Percentiles rank a stretch among this genome's conserved stretches.
Evolutionary conservation across 2,113 vertebrate species (phyloP).

Genomic region (Gymnorhina tibicen): DNA sequence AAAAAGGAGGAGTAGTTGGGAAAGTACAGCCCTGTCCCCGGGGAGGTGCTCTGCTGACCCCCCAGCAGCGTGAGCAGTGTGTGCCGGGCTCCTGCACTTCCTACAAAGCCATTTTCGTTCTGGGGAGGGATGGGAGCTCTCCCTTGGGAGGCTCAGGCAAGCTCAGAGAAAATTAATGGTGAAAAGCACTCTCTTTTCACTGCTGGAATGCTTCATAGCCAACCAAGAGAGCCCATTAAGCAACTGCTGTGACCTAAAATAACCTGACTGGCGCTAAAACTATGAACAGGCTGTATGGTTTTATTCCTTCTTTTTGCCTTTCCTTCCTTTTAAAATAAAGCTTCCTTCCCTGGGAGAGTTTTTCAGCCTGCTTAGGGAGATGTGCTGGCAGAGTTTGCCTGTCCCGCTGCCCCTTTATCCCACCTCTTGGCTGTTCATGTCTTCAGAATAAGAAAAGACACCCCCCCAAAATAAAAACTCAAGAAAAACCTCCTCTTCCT

Average conservation of each 20-base stretch:
- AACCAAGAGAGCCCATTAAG: slow-evolving; percentile 2
- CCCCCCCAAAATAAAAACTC: not conserved
- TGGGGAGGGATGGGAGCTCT: not conserved
- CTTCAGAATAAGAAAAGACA: not conserved
- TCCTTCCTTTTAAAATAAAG: not conserved
- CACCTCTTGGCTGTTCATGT: not conserved
- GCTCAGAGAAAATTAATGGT: slow-evolving; percentile 16
- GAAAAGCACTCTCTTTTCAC: slow-evolving; percentile 29
- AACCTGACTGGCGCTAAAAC: not conserved
- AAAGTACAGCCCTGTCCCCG: too few species aligned
- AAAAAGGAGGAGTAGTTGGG: not conserved
- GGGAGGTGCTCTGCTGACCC: not conserved
- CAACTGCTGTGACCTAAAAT: not conserved
- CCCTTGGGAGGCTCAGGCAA: slow-evolving; percentile 6
- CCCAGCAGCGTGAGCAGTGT: not conserved
- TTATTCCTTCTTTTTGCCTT: not conserved
- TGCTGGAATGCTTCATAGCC: not conserved
- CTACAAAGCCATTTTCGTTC: not conserved
- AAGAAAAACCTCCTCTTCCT: accelerated
- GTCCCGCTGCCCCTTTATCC: not conserved
- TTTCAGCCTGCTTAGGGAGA: not conserved
- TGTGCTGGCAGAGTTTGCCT: not conserved
- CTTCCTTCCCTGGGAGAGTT: not conserved
- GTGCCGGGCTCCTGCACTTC: not conserved
- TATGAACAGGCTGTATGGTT: not conserved